Evolutionary conservation across 2,113 vertebrate genomes (phyloP).

Genomic region (Cephalopholis sonnerati): DNA sequence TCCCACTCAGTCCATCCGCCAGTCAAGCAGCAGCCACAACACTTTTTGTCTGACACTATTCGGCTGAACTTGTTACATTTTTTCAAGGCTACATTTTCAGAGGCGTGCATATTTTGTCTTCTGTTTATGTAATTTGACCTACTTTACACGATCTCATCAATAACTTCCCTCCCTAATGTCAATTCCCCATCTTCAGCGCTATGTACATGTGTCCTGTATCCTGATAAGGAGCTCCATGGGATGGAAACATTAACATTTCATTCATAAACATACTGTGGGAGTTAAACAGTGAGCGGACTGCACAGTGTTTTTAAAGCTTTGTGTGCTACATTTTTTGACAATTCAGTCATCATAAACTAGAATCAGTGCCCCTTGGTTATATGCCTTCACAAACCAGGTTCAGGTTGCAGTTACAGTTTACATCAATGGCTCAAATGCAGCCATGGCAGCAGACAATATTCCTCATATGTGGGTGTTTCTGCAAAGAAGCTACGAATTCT

Average conservation of each 20-base stretch:
- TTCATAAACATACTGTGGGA: background rate
- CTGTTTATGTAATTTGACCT: background rate
- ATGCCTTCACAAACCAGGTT: too few species aligned
- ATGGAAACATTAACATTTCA: background rate
- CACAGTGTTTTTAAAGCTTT: background rate
- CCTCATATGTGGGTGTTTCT: too few species aligned
- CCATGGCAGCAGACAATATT: too few species aligned
- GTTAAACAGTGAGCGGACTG: background rate
- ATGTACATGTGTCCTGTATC: background rate
- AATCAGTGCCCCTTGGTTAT: too few species aligned
- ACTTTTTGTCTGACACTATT: background rate
- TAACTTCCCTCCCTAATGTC: constrained; percentile 5
- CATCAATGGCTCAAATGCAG: too few species aligned
- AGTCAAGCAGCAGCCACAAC: background rate
- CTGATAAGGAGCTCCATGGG: background rate
- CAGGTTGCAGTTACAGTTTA: too few species aligned
- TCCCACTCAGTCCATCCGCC: background rate
- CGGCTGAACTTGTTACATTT: background rate
- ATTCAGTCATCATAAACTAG: background rate
- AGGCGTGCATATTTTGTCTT: constrained; percentile 7
- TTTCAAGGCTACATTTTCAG: constrained; percentile 1
- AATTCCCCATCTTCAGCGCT: background rate
- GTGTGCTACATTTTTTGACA: background rate
- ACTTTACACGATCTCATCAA: constrained; percentile 8
- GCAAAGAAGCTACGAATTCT: too few species aligned